A percentile compares a stretch with the other conserved stretches of the same genome.
Conservation (phyloP, 2,113 vertebrate species). For the Dicentrarchus labrax region DNA sequence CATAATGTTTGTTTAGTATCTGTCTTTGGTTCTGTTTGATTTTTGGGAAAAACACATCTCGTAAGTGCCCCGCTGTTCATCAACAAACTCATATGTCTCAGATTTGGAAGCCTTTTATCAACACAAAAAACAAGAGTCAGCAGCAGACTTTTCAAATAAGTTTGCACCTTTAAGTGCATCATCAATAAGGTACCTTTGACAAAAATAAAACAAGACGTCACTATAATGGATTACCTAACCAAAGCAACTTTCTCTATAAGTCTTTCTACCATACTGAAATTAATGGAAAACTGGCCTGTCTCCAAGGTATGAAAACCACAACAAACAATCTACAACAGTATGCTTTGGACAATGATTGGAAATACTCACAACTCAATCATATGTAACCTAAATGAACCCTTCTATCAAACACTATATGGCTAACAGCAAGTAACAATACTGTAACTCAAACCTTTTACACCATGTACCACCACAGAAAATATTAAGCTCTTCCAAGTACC, state of each 20-base stretch:
- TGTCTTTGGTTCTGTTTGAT: not conserved
- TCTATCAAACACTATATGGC: not conserved
- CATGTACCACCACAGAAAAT: no score
- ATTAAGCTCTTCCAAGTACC: no score
- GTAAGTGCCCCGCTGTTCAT: not conserved
- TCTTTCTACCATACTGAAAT: not conserved
- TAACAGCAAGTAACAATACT: constrained; percentile 12
- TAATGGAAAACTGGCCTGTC: not conserved
- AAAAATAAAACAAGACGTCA: constrained; percentile 19
- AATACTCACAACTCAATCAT: not conserved
- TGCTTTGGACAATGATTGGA: not conserved
- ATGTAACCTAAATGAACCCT: not conserved
- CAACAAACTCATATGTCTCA: not conserved
- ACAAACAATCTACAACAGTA: not conserved
- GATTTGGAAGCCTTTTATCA: not conserved
- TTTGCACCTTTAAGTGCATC: constrained; percentile 8
- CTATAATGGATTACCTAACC: not conserved
- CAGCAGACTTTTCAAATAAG: not conserved
- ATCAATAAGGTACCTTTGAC: not conserved
- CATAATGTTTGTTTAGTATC: not conserved
- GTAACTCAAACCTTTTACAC: no score
- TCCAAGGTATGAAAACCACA: not conserved
- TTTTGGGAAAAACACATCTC: not conserved
- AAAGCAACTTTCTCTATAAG: not conserved
- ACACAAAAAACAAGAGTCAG: not conserved